phyloP scores from a whole-genome alignment of 2,797 vertebrate genomes.

The Petrocephalus schoutedeni region DNA sequence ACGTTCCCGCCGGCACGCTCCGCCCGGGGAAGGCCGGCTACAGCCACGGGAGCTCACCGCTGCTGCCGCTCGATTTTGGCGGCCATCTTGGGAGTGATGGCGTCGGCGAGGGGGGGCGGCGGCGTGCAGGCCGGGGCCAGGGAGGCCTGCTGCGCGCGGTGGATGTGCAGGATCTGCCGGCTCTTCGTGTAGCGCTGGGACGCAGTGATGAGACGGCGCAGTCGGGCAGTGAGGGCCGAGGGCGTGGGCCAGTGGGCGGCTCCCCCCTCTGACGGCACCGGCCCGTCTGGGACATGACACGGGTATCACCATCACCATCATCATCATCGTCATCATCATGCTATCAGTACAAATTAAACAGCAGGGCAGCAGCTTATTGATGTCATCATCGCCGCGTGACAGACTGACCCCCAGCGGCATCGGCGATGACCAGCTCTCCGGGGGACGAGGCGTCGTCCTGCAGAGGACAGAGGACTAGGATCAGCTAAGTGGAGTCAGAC shows the following conservation, averaged over 20 bases:
- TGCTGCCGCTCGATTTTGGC: conserved; percentile 97
- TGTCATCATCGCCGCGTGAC: background rate
- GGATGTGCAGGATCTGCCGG: conserved; percentile 84
- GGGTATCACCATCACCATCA: background rate
- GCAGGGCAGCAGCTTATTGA: background rate
- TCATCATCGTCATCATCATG: background rate
- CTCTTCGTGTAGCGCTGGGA: conserved; percentile 92
- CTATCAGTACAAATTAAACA: background rate
- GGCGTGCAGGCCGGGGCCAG: conserved; percentile 57
- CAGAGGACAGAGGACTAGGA: background rate
- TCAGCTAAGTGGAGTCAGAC: background rate
- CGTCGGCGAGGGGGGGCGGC: conserved; percentile 74
- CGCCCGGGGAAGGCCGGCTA: background rate
- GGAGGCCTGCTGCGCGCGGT: conserved; percentile 69
- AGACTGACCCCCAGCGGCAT: conserved; percentile 73
- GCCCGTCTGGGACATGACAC: conserved; percentile 61
- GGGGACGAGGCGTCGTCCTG: conserved; percentile 95
- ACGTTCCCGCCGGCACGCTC: background rate
- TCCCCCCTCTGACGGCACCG: conserved; percentile 69
- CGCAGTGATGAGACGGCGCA: conserved; percentile 91
- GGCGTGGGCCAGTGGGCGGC: conserved; percentile 86
- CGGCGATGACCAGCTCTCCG: conserved; percentile 88
- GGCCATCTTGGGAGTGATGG: conserved; percentile 89
- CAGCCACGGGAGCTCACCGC: conserved; percentile 61
- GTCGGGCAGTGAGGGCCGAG: conserved; percentile 85